These are phyloP conservation scores for Stegophylla sp. DNA, from an alignment of 2,888 invertebrate species.

Conservation along the genomic window DNA sequence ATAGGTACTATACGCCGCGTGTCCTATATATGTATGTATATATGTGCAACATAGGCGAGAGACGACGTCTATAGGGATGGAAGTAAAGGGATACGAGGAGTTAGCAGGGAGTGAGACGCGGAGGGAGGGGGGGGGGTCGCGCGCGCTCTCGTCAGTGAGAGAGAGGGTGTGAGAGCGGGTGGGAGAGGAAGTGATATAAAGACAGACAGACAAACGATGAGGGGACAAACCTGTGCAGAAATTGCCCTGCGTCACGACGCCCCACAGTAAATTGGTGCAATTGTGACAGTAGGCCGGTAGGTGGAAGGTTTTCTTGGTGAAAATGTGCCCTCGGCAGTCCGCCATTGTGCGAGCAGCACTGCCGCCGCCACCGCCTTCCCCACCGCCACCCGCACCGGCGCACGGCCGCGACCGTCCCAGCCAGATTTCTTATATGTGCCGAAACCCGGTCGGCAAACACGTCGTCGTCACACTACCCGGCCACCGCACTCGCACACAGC, in stretches of 20 bases:
- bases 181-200: conserved; percentile 4
- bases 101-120: conserved; percentile 23
- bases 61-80: not conserved
- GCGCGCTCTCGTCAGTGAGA: not conserved
- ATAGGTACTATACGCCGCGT: not conserved
- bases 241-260: conserved; percentile 98
- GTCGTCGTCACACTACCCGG: conserved; percentile 53
- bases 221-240: conserved; percentile 90
- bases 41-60: not conserved
- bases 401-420: conserved; percentile 60
- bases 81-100: too few species aligned
- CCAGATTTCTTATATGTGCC: conserved; percentile 59
- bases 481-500: conserved; percentile 36
- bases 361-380: conserved; percentile 68
- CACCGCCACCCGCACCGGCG: conserved; percentile 63
- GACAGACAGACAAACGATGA: not conserved
- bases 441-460: conserved; percentile 60
- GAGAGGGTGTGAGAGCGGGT: not conserved
- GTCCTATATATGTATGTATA: not conserved
- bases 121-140: conserved; percentile 61
- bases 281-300: conserved; percentile 99
- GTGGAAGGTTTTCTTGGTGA: conserved; percentile 99
- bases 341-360: conserved; percentile 69
- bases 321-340: conserved; percentile 84
- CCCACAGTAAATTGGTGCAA: conserved; percentile 99